These are phyloP conservation scores for Nyctibius bracteatus DNA, from an alignment of 2,113 vertebrate genomes.

Conservation along the genomic window DNA sequence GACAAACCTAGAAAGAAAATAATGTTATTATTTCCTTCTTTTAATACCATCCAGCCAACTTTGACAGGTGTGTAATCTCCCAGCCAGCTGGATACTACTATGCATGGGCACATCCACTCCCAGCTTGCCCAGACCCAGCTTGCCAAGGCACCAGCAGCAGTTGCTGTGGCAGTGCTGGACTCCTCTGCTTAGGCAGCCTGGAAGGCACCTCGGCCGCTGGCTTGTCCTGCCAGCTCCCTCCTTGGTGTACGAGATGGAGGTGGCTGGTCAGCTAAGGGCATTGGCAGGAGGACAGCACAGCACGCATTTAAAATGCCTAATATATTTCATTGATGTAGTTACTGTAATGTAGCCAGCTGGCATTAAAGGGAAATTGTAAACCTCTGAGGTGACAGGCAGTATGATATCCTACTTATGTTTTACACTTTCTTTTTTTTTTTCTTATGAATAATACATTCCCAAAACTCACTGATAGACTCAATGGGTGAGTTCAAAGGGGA, in stretches of 20 bases:
- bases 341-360: not conserved
- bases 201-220: not conserved
- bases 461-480: not conserved
- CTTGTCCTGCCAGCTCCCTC: not conserved
- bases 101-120: too few relatives aligned
- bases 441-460: not conserved
- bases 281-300: not conserved
- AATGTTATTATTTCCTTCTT: not conserved
- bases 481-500: not conserved
- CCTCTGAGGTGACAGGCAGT: not conserved
- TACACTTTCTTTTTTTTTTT: not conserved
- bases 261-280: not conserved
- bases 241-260: fast-evolving
- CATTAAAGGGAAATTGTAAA: not conserved
- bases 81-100: not conserved
- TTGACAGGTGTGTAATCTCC: not conserved
- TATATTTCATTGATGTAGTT: not conserved
- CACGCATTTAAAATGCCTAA: not conserved
- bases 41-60: not conserved
- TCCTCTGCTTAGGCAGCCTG: not conserved
- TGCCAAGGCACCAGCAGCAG: not conserved
- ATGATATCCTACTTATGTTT: not conserved
- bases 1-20: not conserved
- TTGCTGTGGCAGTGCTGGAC: not conserved
- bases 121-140: not conserved